phyloP scores from a whole-genome alignment of 2,113 vertebrate species.

The Typhlomys cinereus region DNA sequence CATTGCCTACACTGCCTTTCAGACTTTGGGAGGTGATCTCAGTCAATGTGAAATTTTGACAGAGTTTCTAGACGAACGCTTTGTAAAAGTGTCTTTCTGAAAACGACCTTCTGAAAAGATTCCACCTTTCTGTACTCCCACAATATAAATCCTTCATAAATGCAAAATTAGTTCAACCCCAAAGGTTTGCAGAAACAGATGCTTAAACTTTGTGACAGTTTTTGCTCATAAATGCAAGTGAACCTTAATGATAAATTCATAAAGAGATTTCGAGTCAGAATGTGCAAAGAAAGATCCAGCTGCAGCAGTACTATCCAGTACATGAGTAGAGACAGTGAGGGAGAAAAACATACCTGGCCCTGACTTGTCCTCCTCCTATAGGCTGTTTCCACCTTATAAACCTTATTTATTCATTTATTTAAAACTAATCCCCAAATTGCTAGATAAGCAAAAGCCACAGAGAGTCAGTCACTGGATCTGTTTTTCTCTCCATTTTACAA shows the following conservation, averaged over 20 bases:
- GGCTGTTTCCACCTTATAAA: background rate
- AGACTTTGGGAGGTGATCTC: conserved; percentile 1
- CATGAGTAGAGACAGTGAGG: background rate
- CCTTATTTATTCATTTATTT: background rate
- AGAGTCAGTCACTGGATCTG: background rate
- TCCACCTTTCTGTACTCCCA: background rate
- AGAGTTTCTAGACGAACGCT: background rate
- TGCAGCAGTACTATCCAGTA: background rate
- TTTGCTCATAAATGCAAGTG: conserved; percentile 20
- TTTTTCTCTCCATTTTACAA: background rate
- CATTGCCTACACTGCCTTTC: background rate
- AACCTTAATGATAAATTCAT: conserved; percentile 5
- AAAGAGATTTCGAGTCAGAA: background rate
- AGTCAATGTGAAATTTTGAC: background rate
- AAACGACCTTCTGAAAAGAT: background rate
- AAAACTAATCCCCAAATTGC: background rate
- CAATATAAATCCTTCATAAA: background rate
- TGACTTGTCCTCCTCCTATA: background rate
- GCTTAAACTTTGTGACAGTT: conserved; percentile 9
- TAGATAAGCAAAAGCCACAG: background rate
- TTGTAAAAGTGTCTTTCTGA: background rate
- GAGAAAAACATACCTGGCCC: background rate
- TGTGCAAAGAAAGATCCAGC: background rate
- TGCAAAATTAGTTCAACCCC: background rate
- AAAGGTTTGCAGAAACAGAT: background rate